Percentiles rank a stretch among this genome's conserved stretches.
Conservation (phyloP, 2,113 vertebrate genomes). For the Barnardius zonarius region DNA sequence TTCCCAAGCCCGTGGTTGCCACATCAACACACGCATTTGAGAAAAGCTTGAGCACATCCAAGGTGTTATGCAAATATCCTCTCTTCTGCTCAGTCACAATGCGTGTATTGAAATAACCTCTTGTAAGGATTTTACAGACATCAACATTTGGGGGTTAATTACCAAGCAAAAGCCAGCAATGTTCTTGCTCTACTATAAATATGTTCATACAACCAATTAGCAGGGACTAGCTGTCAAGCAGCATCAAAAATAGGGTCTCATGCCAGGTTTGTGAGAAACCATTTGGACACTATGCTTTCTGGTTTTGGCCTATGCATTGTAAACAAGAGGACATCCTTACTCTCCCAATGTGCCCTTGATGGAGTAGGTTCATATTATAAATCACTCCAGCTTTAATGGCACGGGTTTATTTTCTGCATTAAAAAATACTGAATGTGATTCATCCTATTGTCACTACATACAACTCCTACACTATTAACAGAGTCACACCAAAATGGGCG, state of each 20-base stretch:
- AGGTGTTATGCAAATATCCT: neutral
- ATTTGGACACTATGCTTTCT: neutral
- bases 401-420: neutral
- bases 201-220: neutral
- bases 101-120: neutral
- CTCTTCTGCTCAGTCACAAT: neutral
- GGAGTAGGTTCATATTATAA: neutral
- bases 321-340: neutral
- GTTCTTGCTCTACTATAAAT: neutral
- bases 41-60: neutral
- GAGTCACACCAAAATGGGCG: neutral
- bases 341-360: neutral
- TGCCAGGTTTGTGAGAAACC: neutral
- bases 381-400: neutral
- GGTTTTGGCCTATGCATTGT: neutral
- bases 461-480: neutral
- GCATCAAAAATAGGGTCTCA: neutral
- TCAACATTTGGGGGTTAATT: neutral
- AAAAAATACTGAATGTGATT: neutral
- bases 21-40: neutral
- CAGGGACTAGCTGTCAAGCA: neutral
- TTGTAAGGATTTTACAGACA: neutral
- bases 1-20: neutral
- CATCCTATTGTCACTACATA: neutral
- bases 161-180: neutral